Conservation (phyloP, 2,113 vertebrate genomes). For the Meriones unguiculatus region DNA sequence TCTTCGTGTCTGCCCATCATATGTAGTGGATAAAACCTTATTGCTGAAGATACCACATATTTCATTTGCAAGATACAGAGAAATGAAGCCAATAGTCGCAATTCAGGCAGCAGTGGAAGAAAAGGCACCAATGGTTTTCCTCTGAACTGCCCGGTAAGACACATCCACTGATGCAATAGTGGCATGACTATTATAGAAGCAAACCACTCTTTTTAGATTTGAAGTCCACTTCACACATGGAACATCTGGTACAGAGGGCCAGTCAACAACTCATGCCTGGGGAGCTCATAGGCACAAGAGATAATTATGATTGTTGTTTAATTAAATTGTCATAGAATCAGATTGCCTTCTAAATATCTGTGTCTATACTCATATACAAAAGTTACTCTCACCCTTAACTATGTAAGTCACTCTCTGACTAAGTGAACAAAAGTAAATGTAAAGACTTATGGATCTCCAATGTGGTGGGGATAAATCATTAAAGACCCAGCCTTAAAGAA, state of each 20-base stretch:
- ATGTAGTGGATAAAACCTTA: background rate
- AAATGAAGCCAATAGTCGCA: background rate
- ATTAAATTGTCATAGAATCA: background rate
- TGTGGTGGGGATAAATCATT: background rate
- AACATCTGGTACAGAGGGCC: background rate
- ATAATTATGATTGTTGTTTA: background rate
- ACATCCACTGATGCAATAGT: background rate
- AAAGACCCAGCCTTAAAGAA: background rate
- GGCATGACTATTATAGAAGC: background rate
- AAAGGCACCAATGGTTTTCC: too few relatives aligned
- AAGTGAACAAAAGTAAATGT: background rate
- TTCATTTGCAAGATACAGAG: background rate
- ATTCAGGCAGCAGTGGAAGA: background rate
- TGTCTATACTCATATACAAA: background rate
- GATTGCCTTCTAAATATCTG: background rate
- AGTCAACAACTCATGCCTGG: background rate
- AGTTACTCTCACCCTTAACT: background rate
- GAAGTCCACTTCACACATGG: background rate
- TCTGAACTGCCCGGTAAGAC: background rate
- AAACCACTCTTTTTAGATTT: background rate
- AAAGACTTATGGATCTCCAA: background rate
- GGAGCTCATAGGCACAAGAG: background rate
- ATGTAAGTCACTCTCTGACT: background rate
- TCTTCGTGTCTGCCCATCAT: background rate
- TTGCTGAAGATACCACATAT: background rate